Conservation (phyloP, 2,797 vertebrate species). For the Holocentrus rufus region DNA sequence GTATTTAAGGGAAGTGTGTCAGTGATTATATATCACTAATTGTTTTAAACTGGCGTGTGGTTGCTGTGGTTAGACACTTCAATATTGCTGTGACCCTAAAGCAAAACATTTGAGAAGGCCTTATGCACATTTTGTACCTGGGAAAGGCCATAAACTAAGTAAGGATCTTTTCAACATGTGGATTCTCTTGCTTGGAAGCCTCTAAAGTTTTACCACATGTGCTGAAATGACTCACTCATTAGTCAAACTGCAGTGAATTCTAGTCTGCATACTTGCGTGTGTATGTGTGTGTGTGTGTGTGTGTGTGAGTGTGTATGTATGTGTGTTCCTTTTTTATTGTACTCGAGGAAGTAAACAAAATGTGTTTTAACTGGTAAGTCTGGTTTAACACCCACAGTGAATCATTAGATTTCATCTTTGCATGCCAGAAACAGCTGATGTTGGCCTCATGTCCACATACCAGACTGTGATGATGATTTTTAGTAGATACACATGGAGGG, state of each 20-base stretch:
- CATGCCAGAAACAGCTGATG: constrained; percentile 12
- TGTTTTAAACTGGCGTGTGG: background rate
- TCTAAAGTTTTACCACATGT: background rate
- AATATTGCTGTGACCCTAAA: background rate
- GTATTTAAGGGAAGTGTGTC: background rate
- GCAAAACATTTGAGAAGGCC: background rate
- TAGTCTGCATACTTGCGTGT: background rate
- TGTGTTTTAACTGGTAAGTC: background rate
- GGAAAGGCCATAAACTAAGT: background rate
- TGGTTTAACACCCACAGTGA: background rate
- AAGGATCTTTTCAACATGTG: background rate
- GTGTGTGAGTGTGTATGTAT: background rate
- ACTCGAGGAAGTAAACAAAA: background rate
- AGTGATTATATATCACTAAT: background rate
- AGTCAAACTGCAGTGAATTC: background rate
- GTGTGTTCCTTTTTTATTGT: background rate
- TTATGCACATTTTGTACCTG: too few species aligned
- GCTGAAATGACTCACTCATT: background rate
- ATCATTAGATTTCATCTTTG: background rate
- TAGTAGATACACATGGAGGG: background rate
- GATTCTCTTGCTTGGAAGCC: background rate
- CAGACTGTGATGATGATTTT: background rate
- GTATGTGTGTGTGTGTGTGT: background rate
- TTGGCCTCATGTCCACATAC: background rate
- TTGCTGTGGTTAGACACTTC: background rate